These are phyloP conservation scores for Zygothrica quintamaculata DNA, from an alignment of 2,888 invertebrate species.

Conservation along the genomic window DNA sequence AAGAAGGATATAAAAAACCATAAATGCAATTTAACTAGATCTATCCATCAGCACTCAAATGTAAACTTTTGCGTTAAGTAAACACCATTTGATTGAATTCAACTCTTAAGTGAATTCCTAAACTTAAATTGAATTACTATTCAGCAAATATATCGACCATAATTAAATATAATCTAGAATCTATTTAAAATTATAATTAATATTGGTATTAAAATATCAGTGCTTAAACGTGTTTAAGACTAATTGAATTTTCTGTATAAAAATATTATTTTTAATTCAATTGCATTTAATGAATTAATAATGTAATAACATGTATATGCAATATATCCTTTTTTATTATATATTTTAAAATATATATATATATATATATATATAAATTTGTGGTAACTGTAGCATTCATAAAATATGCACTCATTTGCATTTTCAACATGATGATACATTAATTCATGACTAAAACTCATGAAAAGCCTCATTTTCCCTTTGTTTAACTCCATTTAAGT, in stretches of 20 bases:
- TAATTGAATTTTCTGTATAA: not conserved
- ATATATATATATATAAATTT: no score
- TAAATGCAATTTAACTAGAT: not conserved
- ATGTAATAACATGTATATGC: constrained; percentile 33
- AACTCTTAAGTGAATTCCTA: no score
- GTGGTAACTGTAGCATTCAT: constrained; percentile 27
- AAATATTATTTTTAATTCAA: constrained; percentile 13
- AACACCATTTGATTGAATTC: not conserved
- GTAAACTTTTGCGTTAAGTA: not conserved
- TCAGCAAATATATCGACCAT: no score
- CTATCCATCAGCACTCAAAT: not conserved
- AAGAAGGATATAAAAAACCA: not conserved
- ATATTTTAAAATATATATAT: no score
- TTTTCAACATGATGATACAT: constrained; percentile 47
- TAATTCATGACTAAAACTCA: constrained; percentile 38
- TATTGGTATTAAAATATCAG: no score
- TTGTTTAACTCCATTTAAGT: constrained; percentile 32
- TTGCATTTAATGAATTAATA: constrained; percentile 49
- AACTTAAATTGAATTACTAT: not conserved
- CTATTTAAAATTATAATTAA: no score
- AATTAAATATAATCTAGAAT: no score
- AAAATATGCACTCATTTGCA: constrained; percentile 55
- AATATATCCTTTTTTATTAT: constrained; percentile 18
- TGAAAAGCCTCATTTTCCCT: constrained; percentile 44
- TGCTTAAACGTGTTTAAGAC: no score